These are phyloP conservation scores for Hylia prasina DNA, from an alignment of 2,113 vertebrate species.

Conservation along the genomic window DNA sequence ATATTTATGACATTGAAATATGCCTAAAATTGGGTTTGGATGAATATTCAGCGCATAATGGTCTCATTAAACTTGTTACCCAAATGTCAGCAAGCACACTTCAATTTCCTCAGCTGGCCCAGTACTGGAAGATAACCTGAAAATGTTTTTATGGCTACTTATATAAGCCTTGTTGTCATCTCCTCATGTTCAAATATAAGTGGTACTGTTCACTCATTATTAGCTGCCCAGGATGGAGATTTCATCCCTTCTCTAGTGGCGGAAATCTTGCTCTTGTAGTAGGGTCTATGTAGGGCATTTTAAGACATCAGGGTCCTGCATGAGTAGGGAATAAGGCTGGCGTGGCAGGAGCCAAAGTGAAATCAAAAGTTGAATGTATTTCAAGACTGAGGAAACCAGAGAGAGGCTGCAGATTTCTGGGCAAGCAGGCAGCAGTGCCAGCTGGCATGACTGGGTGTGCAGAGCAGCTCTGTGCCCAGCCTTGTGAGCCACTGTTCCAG, in stretches of 20 bases:
- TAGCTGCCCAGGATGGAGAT: not conserved
- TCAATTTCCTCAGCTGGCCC: not conserved
- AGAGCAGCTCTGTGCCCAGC: rapidly evolving
- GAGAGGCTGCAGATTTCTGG: not conserved
- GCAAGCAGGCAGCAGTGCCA: not conserved
- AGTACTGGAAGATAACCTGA: not conserved
- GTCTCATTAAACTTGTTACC: not conserved
- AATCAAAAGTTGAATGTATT: not conserved
- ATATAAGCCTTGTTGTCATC: not conserved
- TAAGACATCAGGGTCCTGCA: not conserved
- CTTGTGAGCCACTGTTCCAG: rapidly evolving
- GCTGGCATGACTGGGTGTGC: not conserved
- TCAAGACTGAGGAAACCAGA: not conserved
- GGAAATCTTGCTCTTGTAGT: not conserved
- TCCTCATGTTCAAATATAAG: not conserved
- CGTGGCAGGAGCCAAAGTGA: not conserved
- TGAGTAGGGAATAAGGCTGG: not conserved
- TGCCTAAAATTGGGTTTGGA: not conserved
- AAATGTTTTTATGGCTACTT: not conserved
- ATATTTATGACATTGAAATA: not conserved
- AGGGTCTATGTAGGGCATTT: not conserved
- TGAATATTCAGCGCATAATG: not conserved
- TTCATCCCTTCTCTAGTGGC: not conserved
- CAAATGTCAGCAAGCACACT: not conserved
- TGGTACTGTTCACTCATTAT: not conserved